phyloP scores from a whole-genome alignment of 2,888 invertebrate species.

The Dasysyrphus albostriatus region DNA sequence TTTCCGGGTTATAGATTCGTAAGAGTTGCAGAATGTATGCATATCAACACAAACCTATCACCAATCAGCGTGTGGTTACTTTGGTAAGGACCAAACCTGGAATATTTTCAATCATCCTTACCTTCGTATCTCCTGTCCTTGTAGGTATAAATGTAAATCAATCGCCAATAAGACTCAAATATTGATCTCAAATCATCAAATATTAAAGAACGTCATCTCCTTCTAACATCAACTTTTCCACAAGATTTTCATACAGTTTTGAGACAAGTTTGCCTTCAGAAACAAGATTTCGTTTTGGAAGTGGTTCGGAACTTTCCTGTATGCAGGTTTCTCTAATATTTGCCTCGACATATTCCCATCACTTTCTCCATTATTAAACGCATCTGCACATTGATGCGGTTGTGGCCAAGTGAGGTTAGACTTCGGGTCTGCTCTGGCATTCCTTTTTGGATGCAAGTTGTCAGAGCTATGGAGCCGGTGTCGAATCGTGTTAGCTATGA shows the following conservation, averaged over 20 bases:
- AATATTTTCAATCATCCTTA: background rate
- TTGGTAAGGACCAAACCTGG: background rate
- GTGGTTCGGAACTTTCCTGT: conserved; percentile 38
- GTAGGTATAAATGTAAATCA: background rate
- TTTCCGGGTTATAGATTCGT: background rate
- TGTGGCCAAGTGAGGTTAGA: conserved; percentile 66
- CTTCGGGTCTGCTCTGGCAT: conserved; percentile 35
- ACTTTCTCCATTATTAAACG: conserved; percentile 71
- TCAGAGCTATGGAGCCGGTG: background rate
- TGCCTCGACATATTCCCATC: conserved; percentile 30
- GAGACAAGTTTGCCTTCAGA: background rate
- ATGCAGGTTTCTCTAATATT: background rate
- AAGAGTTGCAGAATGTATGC: background rate
- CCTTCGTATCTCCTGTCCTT: background rate
- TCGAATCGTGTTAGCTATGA: conserved; percentile 27
- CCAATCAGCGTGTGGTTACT: background rate
- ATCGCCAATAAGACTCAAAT: conserved; percentile 31
- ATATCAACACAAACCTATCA: background rate
- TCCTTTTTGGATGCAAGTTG: conserved; percentile 39
- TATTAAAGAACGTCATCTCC: background rate
- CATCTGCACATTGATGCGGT: conserved; percentile 69
- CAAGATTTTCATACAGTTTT: conserved; percentile 17
- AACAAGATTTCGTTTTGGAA: conserved; percentile 44
- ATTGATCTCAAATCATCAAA: conserved; percentile 40
- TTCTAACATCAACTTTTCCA: conserved; percentile 30